These are phyloP conservation scores for Platerodrilus igneus DNA, from an alignment of 2,888 invertebrate genomes.

Conservation along the genomic window DNA sequence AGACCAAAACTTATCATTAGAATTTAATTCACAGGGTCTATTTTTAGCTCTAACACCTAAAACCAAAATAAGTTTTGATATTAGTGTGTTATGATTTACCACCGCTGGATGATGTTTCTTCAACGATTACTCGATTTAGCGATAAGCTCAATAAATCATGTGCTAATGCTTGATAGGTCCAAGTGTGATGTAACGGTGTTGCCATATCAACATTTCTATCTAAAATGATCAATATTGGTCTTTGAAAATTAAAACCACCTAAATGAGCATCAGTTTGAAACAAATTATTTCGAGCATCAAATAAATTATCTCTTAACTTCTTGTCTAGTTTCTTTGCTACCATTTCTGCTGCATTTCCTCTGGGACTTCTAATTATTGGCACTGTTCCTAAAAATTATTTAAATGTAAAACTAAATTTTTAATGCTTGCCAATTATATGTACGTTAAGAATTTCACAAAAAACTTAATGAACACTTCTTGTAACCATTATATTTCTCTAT, in stretches of 20 bases:
- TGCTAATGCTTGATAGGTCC: constrained; percentile 98
- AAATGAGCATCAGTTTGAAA: constrained; percentile 82
- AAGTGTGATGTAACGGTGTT: constrained; percentile 97
- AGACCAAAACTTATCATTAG: constrained; percentile 87
- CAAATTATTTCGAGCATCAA: constrained; percentile 94
- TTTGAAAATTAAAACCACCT: constrained; percentile 79
- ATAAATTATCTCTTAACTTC: constrained; percentile 91
- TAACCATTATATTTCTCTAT: no score
- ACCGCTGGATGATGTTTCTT: constrained; percentile 41
- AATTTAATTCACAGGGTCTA: constrained; percentile 85
- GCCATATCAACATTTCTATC: constrained; percentile 96
- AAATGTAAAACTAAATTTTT: no score
- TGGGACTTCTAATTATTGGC: constrained; percentile 87
- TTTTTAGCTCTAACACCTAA: constrained; percentile 69
- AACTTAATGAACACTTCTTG: no score
- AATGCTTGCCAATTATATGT: no score
- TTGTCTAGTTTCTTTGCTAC: constrained; percentile 96
- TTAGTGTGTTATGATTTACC: constrained; percentile 27
- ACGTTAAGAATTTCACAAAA: no score
- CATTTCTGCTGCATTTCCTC: constrained; percentile 97
- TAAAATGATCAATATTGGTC: constrained; percentile 86
- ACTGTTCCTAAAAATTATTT: constrained; percentile 63
- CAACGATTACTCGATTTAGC: constrained; percentile 64
- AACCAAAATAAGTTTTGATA: constrained; percentile 11
- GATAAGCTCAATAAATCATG: constrained; percentile 94